Base-by-base conservation (phyloP, 1,140 invertebrate genomes). In the Zaprionus taronus region DNA sequence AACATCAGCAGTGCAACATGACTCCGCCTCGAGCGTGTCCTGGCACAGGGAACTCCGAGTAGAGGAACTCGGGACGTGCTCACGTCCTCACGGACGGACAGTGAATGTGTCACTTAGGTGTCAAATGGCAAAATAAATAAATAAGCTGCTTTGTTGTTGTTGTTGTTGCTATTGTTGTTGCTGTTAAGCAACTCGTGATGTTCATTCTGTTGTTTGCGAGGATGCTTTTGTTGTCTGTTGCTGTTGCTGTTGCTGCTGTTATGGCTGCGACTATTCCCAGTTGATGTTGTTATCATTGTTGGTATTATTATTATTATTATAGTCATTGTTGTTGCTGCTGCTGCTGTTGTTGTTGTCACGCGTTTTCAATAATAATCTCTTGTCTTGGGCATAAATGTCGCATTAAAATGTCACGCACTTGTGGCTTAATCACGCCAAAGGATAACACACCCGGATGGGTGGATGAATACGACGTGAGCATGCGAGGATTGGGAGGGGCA, bases 321-420 rank as follows among this genome's bases (percentile, higher is more conserved):
- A 56, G 28, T 72, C 47, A 38, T 66, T 67, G 24, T 55, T 24
- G 64, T 55, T 49, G 17, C 44, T 66, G 28, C 44, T 66, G 28
- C 9, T 76, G 66, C 15, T 83, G 69, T 49, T 72, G 53, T 76
- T 80, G 77, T 83, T 87, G 83, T 81, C 84, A 83, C 78, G 84
- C 83, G 80, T 84, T 90, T 84, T 84, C 85, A 84, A 84, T 82
- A 90, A 82, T 89, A 89, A 89, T 89, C 85, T 89, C 85, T 85
- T 89, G 85, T 89, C 85, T 83, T 62, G 72, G 81, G 81, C 85
- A 90, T 89, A 89, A 89, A 90, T 89, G 85, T 89, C 85, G 85
- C 85, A 89, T 89, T 89, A 90, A 89, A 89, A 81, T 89, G 85
- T 89, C 85, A 89, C 85, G 85, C 85, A 89, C 85, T 89, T 85